Evolutionary conservation across 2,888 invertebrate genomes (phyloP).

Genomic region (Encarsia formosa): DNA sequence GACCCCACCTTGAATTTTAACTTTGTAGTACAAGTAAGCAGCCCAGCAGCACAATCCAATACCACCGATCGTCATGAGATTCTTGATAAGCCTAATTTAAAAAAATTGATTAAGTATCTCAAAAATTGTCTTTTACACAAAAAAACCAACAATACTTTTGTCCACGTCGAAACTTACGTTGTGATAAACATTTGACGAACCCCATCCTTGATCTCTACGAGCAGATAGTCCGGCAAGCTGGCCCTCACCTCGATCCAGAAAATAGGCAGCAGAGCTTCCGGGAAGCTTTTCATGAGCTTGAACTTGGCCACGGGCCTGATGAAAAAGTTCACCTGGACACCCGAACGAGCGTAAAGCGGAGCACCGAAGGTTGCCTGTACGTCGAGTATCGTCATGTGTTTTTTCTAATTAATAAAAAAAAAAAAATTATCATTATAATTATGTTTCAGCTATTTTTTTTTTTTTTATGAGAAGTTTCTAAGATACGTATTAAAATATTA

Average conservation of each 20-base stretch:
- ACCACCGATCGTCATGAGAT: conserved; percentile 4
- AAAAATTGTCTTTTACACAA: neutral
- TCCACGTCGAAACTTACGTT: no score
- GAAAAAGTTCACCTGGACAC: conserved; percentile 70
- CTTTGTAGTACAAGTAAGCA: conserved; percentile 49
- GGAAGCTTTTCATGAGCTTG: conserved; percentile 62
- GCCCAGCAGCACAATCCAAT: conserved; percentile 46
- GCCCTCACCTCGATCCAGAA: conserved; percentile 77
- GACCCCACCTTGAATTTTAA: no score
- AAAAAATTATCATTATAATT: no score
- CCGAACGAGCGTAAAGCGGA: conserved; percentile 67
- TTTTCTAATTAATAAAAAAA: no score
- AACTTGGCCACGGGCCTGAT: conserved; percentile 63
- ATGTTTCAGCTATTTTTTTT: no score
- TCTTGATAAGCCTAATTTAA: conserved; percentile 4
- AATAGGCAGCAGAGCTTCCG: conserved; percentile 63
- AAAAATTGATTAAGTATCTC: neutral
- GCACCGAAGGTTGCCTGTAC: conserved; percentile 77
- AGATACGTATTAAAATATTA: no score
- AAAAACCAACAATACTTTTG: neutral
- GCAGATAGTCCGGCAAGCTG: conserved; percentile 34
- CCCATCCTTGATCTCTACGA: conserved; percentile 38
- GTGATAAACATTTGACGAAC: no score
- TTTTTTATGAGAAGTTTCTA: no score
- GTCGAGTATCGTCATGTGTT: conserved; percentile 71